Conservation (phyloP, 1,140 invertebrate species). For the Odontomachus brunneus region DNA sequence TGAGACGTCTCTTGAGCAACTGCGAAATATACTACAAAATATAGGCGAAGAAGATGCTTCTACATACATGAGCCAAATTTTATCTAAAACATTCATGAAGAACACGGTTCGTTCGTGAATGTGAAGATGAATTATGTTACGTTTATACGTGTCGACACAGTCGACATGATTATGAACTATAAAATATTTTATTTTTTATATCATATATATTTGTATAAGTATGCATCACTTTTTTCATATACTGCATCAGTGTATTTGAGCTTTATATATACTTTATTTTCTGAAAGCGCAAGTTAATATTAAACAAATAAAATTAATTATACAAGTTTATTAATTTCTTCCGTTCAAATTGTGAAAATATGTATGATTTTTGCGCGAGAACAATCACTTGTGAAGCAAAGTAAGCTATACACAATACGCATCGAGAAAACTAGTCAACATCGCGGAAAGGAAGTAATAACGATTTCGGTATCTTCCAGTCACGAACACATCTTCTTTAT, state of each 20-base stretch:
- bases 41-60: conserved; percentile 58
- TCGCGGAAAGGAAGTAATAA: no score
- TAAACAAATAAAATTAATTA: no score
- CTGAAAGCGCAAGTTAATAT: no score
- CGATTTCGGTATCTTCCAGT: no score
- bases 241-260: not conserved
- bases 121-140: not conserved
- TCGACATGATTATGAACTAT: not conserved
- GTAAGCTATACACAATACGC: no score
- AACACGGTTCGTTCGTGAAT: not conserved
- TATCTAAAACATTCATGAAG: not conserved
- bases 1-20: conserved; percentile 34
- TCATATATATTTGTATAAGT: not conserved
- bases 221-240: not conserved
- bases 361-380: no score
- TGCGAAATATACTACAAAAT: conserved; percentile 58
- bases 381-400: no score
- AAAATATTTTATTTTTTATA: not conserved
- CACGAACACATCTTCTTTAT: no score
- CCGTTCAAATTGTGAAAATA: no score
- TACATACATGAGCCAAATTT: conserved; percentile 46
- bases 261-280: not conserved
- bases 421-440: no score
- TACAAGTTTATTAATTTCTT: no score
- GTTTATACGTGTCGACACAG: not conserved